A percentile compares a stretch with the other conserved stretches of the same genome.
These are phyloP conservation scores for Odontothrips loti DNA, from an alignment of 2,888 invertebrate genomes.

Conservation along the genomic window DNA sequence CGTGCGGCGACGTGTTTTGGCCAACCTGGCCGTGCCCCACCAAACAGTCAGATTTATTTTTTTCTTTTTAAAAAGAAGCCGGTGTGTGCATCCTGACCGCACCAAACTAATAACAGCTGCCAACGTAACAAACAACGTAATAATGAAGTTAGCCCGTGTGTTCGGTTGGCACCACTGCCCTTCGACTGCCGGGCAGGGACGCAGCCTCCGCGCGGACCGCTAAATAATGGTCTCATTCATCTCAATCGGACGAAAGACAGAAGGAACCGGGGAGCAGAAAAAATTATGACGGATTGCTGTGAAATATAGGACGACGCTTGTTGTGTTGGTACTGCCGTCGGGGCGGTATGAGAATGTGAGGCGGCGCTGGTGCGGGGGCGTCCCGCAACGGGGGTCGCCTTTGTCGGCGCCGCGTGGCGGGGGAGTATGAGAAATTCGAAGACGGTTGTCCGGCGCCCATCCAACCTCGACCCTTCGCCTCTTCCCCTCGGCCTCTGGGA, in stretches of 20 bases:
- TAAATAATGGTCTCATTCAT: conserved; percentile 13
- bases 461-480: not conserved
- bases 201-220: not conserved
- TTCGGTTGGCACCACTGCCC: not conserved
- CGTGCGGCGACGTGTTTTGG: too few species aligned
- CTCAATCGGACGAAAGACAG: not conserved
- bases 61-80: too few species aligned
- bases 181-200: not conserved
- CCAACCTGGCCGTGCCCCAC: too few species aligned
- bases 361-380: not conserved
- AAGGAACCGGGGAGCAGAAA: not conserved
- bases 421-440: too few species aligned
- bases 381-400: not conserved
- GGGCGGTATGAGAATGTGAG: too few species aligned
- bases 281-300: conserved; percentile 16
- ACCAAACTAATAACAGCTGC: not conserved
- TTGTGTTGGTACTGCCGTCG: not conserved
- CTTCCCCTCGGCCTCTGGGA: not conserved
- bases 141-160: not conserved
- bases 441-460: not conserved
- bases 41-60: too few species aligned
- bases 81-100: not conserved
- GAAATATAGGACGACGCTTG: not conserved
- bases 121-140: not conserved
- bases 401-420: not conserved